Base-by-base conservation (phyloP, 2,797 vertebrate species). In the Neosilurus hyrtlii region DNA sequence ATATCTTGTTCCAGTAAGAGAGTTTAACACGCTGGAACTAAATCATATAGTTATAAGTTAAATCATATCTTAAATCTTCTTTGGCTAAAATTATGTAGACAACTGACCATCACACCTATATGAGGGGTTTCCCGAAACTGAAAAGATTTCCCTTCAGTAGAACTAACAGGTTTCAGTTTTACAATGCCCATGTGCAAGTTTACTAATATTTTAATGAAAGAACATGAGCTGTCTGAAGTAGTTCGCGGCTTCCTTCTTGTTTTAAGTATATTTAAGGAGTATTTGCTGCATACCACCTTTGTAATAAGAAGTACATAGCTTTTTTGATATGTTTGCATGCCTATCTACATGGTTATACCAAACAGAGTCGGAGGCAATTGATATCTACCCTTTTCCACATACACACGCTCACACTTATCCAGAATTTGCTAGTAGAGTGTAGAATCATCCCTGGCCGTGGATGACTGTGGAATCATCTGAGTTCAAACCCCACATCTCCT, bases 1-100 rank as follows among this genome's bases (percentile, higher is more conserved):
- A 6, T 5, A 3, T 49, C 35, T 59, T 37, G 18, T 84, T 84
- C 70, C 77, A 74, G 83, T 84, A 80, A 83, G 15, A 15, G 0
- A 11, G 51, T 49, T 59, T 18, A 75, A 56, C 35, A 37, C 16
- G 43, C 61, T 51, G 20, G 49, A 37, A 51, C 24, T 75, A 43
- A 43, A 43, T 43, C 43, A 43, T 43, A 43, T 8, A 43, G 43
- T 43, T 43, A 5, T 8, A 43, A 43, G 4, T 43, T 43, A 30
- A 30, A 30, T 30, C 30, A 30, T 30, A 30, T 30, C n/a, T n/a
- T n/a, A n/a, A 2, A 5, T 43, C 3, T 43, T 43, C 43, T 43
- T 43, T 10, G 2, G 3, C 4, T 24, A 26, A 54, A 54, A 1
- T 5, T 63, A 24, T 76, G 35, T 12, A 26, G 20, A 4, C 22